A percentile compares a stretch with the other conserved stretches of the same genome.
Evolutionary conservation across 2,797 vertebrate species (phyloP).

Genomic region (Peromyscus eremicus): DNA sequence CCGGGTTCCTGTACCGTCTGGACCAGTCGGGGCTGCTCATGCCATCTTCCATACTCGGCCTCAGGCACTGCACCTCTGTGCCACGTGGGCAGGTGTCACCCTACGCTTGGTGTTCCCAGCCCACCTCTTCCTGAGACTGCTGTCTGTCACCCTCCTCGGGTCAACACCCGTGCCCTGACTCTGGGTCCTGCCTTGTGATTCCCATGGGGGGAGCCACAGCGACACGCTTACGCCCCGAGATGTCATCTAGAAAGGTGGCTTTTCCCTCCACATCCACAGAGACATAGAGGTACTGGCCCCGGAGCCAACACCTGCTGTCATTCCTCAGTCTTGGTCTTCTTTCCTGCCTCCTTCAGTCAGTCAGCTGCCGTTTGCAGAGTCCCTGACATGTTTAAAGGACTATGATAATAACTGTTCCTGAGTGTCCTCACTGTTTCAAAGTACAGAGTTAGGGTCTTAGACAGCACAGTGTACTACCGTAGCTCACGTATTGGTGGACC

Average conservation of each 20-base stretch:
- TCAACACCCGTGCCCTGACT: background rate
- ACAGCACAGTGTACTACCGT: background rate
- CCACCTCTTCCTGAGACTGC: background rate
- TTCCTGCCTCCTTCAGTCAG: background rate
- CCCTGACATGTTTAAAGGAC: background rate
- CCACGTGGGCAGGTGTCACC: accelerated
- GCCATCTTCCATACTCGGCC: background rate
- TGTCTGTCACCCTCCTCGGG: background rate
- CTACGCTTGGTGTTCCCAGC: background rate
- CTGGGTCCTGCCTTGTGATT: background rate
- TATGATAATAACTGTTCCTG: background rate
- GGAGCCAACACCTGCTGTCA: background rate
- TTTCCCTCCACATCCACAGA: background rate
- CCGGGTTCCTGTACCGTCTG: background rate
- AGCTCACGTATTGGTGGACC: background rate
- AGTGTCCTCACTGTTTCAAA: background rate
- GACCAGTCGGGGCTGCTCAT: background rate
- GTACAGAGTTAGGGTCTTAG: background rate
- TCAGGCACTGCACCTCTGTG: background rate
- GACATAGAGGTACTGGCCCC: too few species aligned
- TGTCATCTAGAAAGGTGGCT: background rate
- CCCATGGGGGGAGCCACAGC: background rate
- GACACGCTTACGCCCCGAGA: background rate
- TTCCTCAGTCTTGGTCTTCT: background rate
- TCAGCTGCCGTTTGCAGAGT: background rate